Evolutionary conservation across 2,113 vertebrate genomes (phyloP).

Genomic region (Toxostoma redivivum): DNA sequence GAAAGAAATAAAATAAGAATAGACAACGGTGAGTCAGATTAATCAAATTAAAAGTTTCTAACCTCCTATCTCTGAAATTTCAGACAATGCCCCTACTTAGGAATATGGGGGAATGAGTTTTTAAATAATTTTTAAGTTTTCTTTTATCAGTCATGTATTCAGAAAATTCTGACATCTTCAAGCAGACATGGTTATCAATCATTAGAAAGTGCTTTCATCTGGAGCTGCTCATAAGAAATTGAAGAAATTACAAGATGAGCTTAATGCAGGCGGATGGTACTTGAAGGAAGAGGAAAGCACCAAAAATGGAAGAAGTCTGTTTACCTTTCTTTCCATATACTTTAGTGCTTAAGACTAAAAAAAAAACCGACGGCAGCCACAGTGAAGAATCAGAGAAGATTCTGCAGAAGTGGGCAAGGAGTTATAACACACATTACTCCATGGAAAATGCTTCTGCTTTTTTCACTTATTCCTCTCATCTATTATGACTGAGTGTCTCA

Average conservation of each 20-base stretch:
- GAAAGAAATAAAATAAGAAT: neutral
- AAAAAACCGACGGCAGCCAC: neutral
- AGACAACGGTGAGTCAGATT: neutral
- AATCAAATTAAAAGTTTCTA: constrained; percentile 49
- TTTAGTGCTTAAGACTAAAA: neutral
- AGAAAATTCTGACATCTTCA: constrained; percentile 31
- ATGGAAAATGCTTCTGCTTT: neutral
- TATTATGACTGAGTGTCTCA: neutral
- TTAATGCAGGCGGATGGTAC: neutral
- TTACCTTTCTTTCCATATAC: neutral
- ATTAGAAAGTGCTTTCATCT: constrained; percentile 3
- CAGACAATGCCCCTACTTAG: neutral
- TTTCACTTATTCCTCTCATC: neutral
- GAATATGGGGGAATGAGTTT: neutral
- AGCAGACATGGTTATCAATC: neutral
- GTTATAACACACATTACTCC: neutral
- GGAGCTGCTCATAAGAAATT: neutral
- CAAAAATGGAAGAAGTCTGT: neutral
- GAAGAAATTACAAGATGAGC: constrained; percentile 15
- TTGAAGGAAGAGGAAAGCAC: neutral
- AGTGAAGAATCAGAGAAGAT: neutral
- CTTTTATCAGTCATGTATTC: neutral
- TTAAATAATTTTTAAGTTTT: constrained; percentile 19
- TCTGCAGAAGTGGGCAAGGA: neutral
- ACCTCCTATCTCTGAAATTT: neutral